Base-by-base conservation (phyloP, 2,888 invertebrate genomes). In the Pristionchus arcanus region DNA sequence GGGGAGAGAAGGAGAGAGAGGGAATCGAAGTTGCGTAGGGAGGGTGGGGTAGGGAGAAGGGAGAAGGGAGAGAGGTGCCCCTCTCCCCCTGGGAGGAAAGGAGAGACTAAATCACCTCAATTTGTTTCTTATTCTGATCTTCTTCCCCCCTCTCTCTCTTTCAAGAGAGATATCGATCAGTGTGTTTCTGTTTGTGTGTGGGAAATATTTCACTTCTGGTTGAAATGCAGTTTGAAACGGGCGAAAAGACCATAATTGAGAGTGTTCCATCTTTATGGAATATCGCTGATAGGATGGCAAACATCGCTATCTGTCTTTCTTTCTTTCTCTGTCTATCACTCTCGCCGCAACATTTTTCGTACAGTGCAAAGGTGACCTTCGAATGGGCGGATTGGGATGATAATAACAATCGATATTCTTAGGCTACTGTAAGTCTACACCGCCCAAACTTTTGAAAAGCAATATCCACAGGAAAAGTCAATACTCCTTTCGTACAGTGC, bases 11-110 rank as follows among this genome's bases (percentile, higher is more conserved):
- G 49, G 37, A 31, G 55, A 81, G 83, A 59, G 55, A 31, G 84
- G 53, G 55, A 55, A 34, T 81, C 28, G 49, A 83, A 68, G 42
- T 68, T 42, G 68, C n/a, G 81, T 87, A 89, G 81, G 49, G 85
- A 74, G 87, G 74, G 87, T 34, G 87, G 16, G 49, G 66, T 34
- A 31, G 66, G 55, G 59, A 77, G 81, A 59, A 34, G 49, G 53
- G 84, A 90, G 90, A 85, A 89, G 25, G 34, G 81, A 63, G 89
- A 81, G 68, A 68, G 68, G 31, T 68, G 11, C 34, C 13, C 42
- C 74, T 25, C 74, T 25, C 21, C 11, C 37, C 74, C 21, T n/a
- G n/a, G n/a, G n/a, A n/a, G n/a, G n/a, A n/a, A n/a, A n/a, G n/a
- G n/a, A n/a, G n/a, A n/a, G n/a, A n/a, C n/a, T n/a, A n/a, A n/a